phyloP scores from a whole-genome alignment of 1,140 invertebrate genomes.

The Drosophila ogumai region DNA sequence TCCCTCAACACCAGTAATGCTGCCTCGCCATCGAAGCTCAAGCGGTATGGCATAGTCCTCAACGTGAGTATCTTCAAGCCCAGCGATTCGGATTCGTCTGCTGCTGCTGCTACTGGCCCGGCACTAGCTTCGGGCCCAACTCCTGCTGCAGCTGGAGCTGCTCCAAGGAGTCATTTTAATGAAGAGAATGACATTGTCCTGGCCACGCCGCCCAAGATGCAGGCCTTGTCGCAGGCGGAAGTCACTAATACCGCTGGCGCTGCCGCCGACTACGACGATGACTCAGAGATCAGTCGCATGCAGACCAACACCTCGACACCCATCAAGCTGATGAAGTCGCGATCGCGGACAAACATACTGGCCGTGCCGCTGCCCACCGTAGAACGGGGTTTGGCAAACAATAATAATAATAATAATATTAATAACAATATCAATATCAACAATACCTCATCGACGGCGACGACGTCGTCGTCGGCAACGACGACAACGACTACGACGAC shows the following conservation, averaged over 20 bases:
- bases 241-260: constrained; percentile 1
- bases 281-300: constrained; percentile 84
- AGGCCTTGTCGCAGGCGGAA: constrained; percentile 55
- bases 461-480: constrained; percentile 70
- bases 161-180: constrained; percentile 71
- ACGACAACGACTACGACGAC: constrained; percentile 81
- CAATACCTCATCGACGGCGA: constrained; percentile 6
- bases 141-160: constrained; percentile 27
- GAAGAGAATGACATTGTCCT: constrained; percentile 78
- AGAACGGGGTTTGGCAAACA: constrained; percentile 62
- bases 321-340: constrained; percentile 84
- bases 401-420: constrained; percentile 27
- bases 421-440: constrained; percentile 52
- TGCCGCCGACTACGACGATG: constrained; percentile 72
- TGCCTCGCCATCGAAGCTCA: constrained; percentile 56
- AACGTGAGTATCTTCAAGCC: constrained; percentile 76
- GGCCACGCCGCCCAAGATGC: constrained; percentile 72
- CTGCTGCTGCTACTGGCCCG: background rate
- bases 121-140: background rate
- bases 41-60: constrained; percentile 82
- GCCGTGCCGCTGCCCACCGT: constrained; percentile 76
- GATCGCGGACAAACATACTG: constrained; percentile 83
- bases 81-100: constrained; percentile 8
- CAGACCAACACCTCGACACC: constrained; percentile 84
- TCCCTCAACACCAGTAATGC: constrained; percentile 22